Evolutionary conservation across 2,797 vertebrate genomes (phyloP), one percentile per base, ranked within the genome.

Genomic region (Pseudomugil gertrudae): DNA sequence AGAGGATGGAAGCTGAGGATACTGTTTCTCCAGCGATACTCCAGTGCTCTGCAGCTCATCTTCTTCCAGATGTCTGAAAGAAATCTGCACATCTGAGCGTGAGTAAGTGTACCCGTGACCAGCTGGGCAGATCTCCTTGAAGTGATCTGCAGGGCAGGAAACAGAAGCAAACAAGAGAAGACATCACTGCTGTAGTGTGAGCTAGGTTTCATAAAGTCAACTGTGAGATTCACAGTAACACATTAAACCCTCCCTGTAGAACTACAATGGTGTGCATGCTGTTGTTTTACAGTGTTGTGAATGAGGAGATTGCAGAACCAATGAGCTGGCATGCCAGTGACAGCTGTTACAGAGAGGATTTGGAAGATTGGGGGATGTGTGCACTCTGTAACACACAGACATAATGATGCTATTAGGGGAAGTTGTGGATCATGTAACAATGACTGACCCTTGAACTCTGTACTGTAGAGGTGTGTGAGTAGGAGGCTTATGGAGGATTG

Each of bases 31-130:
- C 76, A 86, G 80, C 9, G 85, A 82, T 29, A 85, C 7, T 1
- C 81, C 84, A 0, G 90, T 89, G 69, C 88, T 73, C 75, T 94
- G 92, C 77, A 96, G 79, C 56, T 96, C 96, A 5, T 95, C 95
- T 21, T 93, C 92, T 38, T 95, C 96, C 1, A 97, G 92, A 83
- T 95, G 95, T 69, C 95, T 94, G 88, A 96, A 84, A 5, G 92
- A 92, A 61, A 94, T 88, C 87, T 94, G 93, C 59, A 95, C 86
- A 9, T 95, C 93, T 8, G 94, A 93, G 69, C 85, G 90, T 0
- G 93, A 94, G 90, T 95, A 95, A 27, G 93, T 94, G 45, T 94
- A 95, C 57, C 94, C 94, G 0, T 94, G 94, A 57, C 94, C 94
- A 17, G 92, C 94, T 0, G 94, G 94, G 80, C 94, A 95, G 84